Conservation (phyloP, 2,888 invertebrate species). For the Scaptomyza tumidula region DNA sequence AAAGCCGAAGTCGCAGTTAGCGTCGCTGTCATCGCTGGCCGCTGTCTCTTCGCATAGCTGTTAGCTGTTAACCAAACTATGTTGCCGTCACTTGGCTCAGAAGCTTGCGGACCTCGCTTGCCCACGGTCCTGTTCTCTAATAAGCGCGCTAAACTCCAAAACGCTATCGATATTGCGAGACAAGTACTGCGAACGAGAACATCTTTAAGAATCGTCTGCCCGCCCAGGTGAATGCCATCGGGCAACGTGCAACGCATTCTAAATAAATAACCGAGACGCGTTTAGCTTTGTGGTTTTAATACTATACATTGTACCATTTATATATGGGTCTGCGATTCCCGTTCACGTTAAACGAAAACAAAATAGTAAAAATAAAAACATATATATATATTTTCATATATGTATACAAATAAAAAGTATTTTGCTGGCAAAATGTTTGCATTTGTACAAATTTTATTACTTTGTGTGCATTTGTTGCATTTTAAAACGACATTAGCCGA, state of each 20-base stretch:
- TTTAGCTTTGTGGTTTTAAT: slow-evolving; percentile 53
- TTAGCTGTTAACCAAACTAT: slow-evolving; percentile 80
- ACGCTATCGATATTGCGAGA: slow-evolving; percentile 28
- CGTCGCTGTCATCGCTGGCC: slow-evolving; percentile 40
- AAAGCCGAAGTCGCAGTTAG: slow-evolving; percentile 32
- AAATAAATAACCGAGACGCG: slow-evolving; percentile 42
- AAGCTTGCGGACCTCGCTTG: slow-evolving; percentile 71
- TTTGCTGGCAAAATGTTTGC: slow-evolving; percentile 67
- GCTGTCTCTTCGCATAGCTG: slow-evolving; percentile 54
- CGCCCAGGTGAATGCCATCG: slow-evolving; percentile 76
- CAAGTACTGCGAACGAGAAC: slow-evolving; percentile 33
- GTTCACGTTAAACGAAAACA: slow-evolving; percentile 63
- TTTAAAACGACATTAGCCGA: slow-evolving; percentile 63
- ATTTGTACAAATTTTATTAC: slow-evolving; percentile 69
- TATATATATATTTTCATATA: no score
- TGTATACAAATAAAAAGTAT: slow-evolving; percentile 22
- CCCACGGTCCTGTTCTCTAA: slow-evolving; percentile 73
- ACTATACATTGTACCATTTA: slow-evolving; percentile 48
- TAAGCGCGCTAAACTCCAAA: slow-evolving; percentile 37
- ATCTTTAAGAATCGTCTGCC: slow-evolving; percentile 43
- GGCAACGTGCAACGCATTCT: slow-evolving; percentile 70
- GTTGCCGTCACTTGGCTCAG: slow-evolving; percentile 68
- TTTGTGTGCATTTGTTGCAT: slow-evolving; percentile 76
- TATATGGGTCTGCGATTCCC: slow-evolving; percentile 68
- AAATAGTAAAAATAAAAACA: slow-evolving; percentile 50